These are phyloP conservation scores for Panagrolaimus sp. DNA, from an alignment of 1,140 invertebrate species.

Conservation along the genomic window DNA sequence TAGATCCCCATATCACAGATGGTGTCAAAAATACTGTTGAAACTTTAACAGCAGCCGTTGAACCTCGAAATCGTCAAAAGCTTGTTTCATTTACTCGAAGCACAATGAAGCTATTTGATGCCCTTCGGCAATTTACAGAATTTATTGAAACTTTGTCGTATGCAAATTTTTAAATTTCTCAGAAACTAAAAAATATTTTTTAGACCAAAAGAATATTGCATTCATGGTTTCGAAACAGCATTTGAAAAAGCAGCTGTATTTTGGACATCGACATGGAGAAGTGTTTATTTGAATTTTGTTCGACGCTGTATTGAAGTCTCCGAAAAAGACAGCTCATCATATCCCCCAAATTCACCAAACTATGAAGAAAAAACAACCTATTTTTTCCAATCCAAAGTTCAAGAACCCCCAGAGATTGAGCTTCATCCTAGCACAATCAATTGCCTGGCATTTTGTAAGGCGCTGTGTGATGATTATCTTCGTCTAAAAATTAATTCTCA, in stretches of 20 bases:
- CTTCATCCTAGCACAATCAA: slow-evolving; percentile 36
- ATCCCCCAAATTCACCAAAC: slow-evolving; percentile 6
- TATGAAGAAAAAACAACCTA: background rate
- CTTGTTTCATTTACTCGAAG: slow-evolving; percentile 25
- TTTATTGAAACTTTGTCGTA: slow-evolving; percentile 18
- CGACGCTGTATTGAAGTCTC: slow-evolving; percentile 25
- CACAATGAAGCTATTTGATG: slow-evolving; percentile 36
- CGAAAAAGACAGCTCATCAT: background rate
- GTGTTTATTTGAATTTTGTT: slow-evolving; percentile 28
- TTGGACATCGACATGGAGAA: slow-evolving; percentile 26
- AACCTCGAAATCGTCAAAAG: slow-evolving; percentile 16
- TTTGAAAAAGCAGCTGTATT: slow-evolving; percentile 25
- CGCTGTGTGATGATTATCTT: slow-evolving; percentile 35
- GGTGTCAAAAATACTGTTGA: background rate
- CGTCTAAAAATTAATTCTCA: slow-evolving; percentile 19
- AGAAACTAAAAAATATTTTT: background rate
- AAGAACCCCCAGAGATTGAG: slow-evolving; percentile 7
- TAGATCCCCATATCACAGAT: slow-evolving; percentile 17
- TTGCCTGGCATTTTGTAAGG: slow-evolving; percentile 39
- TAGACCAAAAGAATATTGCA: background rate
- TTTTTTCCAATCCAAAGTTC: background rate
- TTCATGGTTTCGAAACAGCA: slow-evolving; percentile 21
- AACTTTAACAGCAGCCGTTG: background rate
- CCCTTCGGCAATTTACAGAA: slow-evolving; percentile 23
- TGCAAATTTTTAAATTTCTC: background rate